Base-by-base conservation (phyloP, 2,888 invertebrate genomes). In the Oithona nana region DNA sequence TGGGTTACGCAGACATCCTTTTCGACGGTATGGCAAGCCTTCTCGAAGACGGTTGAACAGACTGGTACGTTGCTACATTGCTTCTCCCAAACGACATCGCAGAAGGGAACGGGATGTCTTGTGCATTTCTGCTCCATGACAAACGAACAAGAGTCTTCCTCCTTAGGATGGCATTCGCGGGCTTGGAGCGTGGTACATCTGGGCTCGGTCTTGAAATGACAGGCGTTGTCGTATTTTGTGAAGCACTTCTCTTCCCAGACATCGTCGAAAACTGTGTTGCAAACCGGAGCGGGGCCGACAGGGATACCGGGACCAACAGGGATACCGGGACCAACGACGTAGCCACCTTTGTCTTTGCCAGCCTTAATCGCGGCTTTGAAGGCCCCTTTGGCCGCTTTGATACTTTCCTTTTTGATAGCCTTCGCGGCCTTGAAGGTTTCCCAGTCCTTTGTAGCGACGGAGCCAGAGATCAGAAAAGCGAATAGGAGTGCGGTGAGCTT, bases 171-270 rank as follows among this genome's bases (percentile, higher is more conserved):
- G 49, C 59, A 59, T 20, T 59, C 59, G 8, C 22, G 8, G 50
- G 24, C 22, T 11, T 50, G 48, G 48, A 59, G 49, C n/a, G 8
- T 59, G n/a, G 16, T 8, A 29, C 59, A 59, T 13, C 20, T 49
- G 16, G 24, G 24, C 1, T 28, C 59, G 24, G 24, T 28, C 3
- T 20, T 49, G 1, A 29, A 49, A 13, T 48, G 1, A 4, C 59
- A 59, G 8, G 24, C 49, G 13, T 59, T 29, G 59, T 24, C 24
- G 49, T 59, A 59, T 16, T 28, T n/a, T 11, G 59, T 59, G 13
- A 26, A n/a, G 59, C 59, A 59, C 28, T 59, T 59, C 6, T 59
- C 59, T 28, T 59, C 59, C 59, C 59, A 59, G 26, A 59, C 59
- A 26, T 59, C 59, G 3, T 59, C 59, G 26, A 50, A 28, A 8